Evolutionary conservation across 2,797 vertebrate genomes (phyloP).

Genomic region (Otolemur crassicaudatus): DNA sequence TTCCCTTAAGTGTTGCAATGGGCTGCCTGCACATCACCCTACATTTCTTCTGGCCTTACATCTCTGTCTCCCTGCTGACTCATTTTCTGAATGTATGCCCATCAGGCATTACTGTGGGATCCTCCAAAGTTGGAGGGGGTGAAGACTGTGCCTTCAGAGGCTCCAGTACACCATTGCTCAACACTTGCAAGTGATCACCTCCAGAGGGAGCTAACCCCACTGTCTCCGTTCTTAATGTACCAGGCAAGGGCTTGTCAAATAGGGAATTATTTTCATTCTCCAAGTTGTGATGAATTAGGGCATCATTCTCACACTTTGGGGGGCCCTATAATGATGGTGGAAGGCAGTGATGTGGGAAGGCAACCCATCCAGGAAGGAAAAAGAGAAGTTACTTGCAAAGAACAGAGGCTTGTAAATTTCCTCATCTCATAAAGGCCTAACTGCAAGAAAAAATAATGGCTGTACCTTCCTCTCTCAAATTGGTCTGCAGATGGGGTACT

Average conservation of each 20-base stretch:
- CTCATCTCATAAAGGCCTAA: background rate
- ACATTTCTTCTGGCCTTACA: background rate
- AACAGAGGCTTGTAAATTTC: background rate
- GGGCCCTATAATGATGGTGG: background rate
- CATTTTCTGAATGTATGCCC: background rate
- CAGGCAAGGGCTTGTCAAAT: background rate
- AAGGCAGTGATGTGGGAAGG: background rate
- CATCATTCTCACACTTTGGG: background rate
- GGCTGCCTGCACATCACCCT: background rate
- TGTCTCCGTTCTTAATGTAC: background rate
- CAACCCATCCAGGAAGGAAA: background rate
- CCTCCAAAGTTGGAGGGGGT: background rate
- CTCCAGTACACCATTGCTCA: background rate
- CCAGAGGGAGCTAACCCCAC: conserved; percentile 71
- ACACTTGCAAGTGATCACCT: conserved; percentile 55
- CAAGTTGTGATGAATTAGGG: background rate
- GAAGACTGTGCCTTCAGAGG: background rate
- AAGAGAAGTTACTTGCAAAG: background rate
- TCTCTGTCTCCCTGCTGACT: background rate
- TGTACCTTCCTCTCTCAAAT: background rate
- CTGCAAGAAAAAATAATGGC: background rate
- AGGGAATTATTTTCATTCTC: background rate
- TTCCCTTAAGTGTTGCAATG: background rate
- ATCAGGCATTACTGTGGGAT: background rate
- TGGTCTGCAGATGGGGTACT: background rate